Base-by-base conservation (phyloP, 2,888 invertebrate genomes). In the Xylota segnis region DNA sequence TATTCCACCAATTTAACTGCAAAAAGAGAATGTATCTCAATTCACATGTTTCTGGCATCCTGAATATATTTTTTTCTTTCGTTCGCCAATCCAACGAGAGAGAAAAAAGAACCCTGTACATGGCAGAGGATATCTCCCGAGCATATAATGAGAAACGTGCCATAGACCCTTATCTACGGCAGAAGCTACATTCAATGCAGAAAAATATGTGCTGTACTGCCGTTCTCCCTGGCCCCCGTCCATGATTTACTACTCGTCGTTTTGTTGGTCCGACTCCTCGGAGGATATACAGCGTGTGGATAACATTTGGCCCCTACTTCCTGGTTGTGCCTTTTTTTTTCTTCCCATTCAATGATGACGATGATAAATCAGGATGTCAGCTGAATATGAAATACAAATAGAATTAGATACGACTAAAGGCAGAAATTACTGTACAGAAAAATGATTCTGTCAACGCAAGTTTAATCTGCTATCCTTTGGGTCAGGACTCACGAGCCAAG, bases 111-210 rank as follows among this genome's bases (percentile, higher is more conserved):
- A 40, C n/a, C 10, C 12, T 52, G 27, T 27, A 63, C 18, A 40
- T 50, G 40, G 56, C 34, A 45, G 29, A 16, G 54, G 47, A 12
- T 37, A 63, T 27, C 29, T 63, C 18, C 47, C 37, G 47, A 58
- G 45, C 47, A 72, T 56, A 63, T 71, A 71, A 72, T 71, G 63
- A 65, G 65, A 78, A 78, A 78, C 78, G 63, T 78, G 78, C 65
- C 54, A 0, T 50, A 71, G 70, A 65, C 71, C 56, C 58, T 56
- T 63, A 78, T 78, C 47, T 63, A 23, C 5, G 16, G 63, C 29
- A 65, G 12, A 40, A 56, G 45, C 56, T 27, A 78, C 54, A 65
- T 63, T 78, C 18, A 37, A 27, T 63, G 61, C 37, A 4, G 32
- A 65, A 34, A 34, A 18, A 45, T 18, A 7, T 18, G 32, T 18